Evolutionary conservation across 2,113 vertebrate genomes (phyloP), one percentile per base, ranked within the genome.

Genomic region (Dolichallabes microphthalmus): DNA sequence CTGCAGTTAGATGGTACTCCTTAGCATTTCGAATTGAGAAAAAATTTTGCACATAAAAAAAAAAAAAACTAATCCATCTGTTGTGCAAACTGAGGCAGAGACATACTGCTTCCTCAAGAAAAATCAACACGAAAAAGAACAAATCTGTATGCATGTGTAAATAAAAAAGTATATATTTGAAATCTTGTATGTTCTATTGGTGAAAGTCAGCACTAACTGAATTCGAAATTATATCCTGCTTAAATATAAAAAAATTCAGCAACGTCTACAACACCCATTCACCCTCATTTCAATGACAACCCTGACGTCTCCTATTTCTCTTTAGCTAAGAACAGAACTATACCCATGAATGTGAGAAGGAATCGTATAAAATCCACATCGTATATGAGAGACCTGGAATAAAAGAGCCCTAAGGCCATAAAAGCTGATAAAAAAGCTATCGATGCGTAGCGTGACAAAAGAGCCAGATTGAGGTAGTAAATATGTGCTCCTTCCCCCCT

Each of bases 381-480:
- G 3, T 52, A 79, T 78, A 73, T 78, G 55, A 88, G 82, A 71
- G 78, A 84, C 66, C 61, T 68, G 63, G 20, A 32, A 87, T 88
- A 69, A 87, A 88, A 87, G 32, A 20, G 58, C 78, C 63, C 71
- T 71, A 7, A 80, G 86, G 86, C 66, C 73, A 85, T 88, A 85
- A 85, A 88, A 66, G 78, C 79, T 78, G 78, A 86, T 86, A 84
- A 86, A 88, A 88, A 81, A 84, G 77, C 71, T 68, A 58, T 53
- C 1, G 63, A 88, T 74, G 71, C 79, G 35, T 76, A 20, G 35
- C 58, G 22, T 75, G 52, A 81, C 66, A 84, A 82, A 82, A 86
- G 77, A 86, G 82, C 69, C 87, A 88, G 88, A 88, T 88, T 86
- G 88, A 82, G 73, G 82, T 64, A 85, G 88, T 85, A 88, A 88